Conservation (phyloP, 2,113 vertebrate species). For the Protobothrops mucrosquamatus region DNA sequence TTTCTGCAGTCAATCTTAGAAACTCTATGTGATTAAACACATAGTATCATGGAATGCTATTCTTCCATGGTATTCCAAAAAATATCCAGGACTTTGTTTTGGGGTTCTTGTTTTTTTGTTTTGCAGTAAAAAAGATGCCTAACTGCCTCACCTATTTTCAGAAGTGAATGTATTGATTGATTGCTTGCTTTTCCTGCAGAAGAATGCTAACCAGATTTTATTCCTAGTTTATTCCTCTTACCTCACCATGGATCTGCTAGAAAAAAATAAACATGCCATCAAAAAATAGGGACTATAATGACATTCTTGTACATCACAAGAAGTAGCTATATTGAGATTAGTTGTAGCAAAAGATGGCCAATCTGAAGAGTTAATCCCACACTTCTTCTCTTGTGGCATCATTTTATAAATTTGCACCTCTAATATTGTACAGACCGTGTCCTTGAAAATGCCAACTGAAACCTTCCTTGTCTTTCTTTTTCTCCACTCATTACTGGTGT, state of each 20-base stretch:
- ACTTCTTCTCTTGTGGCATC: not conserved
- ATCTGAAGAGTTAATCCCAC: not conserved
- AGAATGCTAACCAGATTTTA: not conserved
- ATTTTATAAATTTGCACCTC: not conserved
- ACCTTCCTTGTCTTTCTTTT: slow-evolving; percentile 38
- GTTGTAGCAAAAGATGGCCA: not conserved
- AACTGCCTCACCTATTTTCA: not conserved
- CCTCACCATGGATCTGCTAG: not conserved
- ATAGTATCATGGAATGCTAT: not conserved
- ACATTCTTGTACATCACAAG: not conserved
- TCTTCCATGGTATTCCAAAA: not conserved
- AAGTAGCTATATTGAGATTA: not conserved
- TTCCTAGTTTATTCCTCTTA: not conserved
- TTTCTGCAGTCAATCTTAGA: not conserved
- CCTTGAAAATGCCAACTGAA: slow-evolving; percentile 46
- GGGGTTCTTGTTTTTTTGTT: not conserved
- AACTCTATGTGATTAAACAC: not conserved
- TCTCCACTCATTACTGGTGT: slow-evolving; percentile 41
- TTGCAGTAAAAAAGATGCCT: not conserved
- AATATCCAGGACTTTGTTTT: not conserved
- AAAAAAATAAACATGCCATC: not conserved
- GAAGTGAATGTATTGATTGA: not conserved
- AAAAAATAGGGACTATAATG: not conserved
- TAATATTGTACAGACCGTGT: slow-evolving; percentile 8
- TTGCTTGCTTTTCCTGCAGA: not conserved